A percentile compares a stretch with the other conserved stretches of the same genome.
Conservation (phyloP, 2,113 vertebrate genomes). For the Pelusios castaneus region DNA sequence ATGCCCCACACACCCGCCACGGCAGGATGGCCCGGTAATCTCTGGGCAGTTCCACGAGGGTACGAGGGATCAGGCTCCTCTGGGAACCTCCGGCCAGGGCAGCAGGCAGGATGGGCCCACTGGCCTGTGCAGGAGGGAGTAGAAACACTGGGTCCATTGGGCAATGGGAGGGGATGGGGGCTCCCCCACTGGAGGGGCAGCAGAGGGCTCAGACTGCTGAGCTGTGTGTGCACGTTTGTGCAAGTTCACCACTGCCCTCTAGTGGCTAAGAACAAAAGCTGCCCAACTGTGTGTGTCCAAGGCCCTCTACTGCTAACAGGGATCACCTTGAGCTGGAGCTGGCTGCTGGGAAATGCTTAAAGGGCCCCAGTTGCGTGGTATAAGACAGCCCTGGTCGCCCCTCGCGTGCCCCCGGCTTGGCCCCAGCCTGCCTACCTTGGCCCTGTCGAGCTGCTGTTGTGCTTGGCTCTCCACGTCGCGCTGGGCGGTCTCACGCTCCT, state of each 20-base stretch:
- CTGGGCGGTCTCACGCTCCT: conserved; percentile 95
- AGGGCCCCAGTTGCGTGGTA: background rate
- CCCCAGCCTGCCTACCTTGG: conserved; percentile 80
- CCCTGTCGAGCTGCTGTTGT: conserved; percentile 95
- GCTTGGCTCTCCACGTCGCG: conserved; percentile 96
- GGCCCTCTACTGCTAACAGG: background rate
- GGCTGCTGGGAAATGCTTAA: background rate
- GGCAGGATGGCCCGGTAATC: background rate
- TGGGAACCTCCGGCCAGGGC: no score
- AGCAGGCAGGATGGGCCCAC: no score
- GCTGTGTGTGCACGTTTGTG: background rate
- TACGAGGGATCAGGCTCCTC: background rate
- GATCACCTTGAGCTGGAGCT: background rate
- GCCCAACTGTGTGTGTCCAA: background rate
- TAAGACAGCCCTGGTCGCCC: background rate
- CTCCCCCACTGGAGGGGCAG: no score
- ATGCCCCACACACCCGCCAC: fast-evolving
- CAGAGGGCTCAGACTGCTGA: no score
- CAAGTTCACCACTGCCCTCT: background rate
- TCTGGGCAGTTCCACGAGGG: background rate
- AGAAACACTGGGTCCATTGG: background rate
- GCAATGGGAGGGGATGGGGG: background rate
- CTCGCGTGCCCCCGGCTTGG: no score
- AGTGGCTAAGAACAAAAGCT: background rate
- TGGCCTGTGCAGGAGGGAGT: background rate